Conservation (phyloP, 2,888 invertebrate species). For the Lasioglossum malachurum region DNA sequence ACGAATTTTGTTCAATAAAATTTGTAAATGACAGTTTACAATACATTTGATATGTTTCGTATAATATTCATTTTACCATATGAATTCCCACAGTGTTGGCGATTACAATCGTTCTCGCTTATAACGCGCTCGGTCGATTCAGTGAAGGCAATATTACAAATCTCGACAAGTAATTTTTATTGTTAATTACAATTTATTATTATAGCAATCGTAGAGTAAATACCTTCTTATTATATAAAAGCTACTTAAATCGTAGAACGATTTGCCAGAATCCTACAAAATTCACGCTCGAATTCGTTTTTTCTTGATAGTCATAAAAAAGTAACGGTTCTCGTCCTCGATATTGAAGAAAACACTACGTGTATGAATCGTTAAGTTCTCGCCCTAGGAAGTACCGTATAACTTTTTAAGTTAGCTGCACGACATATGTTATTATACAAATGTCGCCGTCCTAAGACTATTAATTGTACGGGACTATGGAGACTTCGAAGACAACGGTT, state of each 20-base stretch:
- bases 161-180: constrained; percentile 66
- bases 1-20: constrained; percentile 45
- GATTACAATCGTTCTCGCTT: neutral
- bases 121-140: constrained; percentile 6
- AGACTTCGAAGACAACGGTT: constrained; percentile 39
- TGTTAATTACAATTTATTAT: constrained; percentile 69
- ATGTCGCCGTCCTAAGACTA: constrained; percentile 5
- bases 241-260: constrained; percentile 54
- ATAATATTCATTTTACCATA: neutral
- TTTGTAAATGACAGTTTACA: constrained; percentile 31
- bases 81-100: neutral
- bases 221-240: constrained; percentile 65
- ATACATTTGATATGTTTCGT: constrained; percentile 11
- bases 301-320: constrained; percentile 46
- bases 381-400: constrained; percentile 28
- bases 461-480: constrained; percentile 34
- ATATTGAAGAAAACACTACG: constrained; percentile 36
- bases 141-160: constrained; percentile 31
- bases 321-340: constrained; percentile 26
- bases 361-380: constrained; percentile 37
- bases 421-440: constrained; percentile 29
- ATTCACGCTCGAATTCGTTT: constrained; percentile 32
- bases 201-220: constrained; percentile 65
- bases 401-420: constrained; percentile 29
- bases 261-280: constrained; percentile 44